Conservation (phyloP, 1,140 invertebrate genomes). For the Zaprionus taronus region DNA sequence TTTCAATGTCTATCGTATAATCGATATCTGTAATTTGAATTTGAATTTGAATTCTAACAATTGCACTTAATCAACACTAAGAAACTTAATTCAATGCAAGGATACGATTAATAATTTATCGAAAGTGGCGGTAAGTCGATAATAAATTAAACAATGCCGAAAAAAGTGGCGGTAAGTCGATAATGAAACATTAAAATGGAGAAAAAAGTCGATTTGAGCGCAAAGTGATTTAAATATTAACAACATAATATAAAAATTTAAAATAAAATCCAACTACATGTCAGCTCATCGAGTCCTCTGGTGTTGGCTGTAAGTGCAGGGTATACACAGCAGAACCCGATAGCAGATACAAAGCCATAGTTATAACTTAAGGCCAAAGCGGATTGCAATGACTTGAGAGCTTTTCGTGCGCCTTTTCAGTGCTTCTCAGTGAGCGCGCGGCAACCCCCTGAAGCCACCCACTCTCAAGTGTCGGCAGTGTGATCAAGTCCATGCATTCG, state of each 20-base stretch:
- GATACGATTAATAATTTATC: neutral
- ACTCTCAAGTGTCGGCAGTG: neutral
- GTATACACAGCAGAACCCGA: slow-evolving; percentile 13
- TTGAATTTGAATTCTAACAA: too few species aligned
- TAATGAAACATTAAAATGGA: too few species aligned
- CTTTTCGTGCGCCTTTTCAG: slow-evolving; percentile 51
- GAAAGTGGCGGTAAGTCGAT: neutral
- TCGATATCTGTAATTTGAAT: neutral
- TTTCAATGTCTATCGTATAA: neutral
- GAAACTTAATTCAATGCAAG: too few species aligned
- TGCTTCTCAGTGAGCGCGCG: slow-evolving; percentile 61
- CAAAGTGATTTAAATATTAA: too few species aligned
- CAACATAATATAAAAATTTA: neutral
- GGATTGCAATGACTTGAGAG: slow-evolving; percentile 70
- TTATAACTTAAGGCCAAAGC: slow-evolving; percentile 68
- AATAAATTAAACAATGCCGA: neutral
- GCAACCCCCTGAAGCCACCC: slow-evolving; percentile 28
- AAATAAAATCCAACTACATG: neutral
- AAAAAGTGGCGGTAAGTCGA: too few species aligned
- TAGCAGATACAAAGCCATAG: slow-evolving; percentile 38
- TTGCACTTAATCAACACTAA: neutral
- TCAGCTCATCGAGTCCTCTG: neutral
- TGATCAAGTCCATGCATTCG: neutral
- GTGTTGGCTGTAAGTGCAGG: neutral
- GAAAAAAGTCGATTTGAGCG: too few species aligned